Conservation (phyloP, 2,797 vertebrate species). For the Apogon talboti region DNA sequence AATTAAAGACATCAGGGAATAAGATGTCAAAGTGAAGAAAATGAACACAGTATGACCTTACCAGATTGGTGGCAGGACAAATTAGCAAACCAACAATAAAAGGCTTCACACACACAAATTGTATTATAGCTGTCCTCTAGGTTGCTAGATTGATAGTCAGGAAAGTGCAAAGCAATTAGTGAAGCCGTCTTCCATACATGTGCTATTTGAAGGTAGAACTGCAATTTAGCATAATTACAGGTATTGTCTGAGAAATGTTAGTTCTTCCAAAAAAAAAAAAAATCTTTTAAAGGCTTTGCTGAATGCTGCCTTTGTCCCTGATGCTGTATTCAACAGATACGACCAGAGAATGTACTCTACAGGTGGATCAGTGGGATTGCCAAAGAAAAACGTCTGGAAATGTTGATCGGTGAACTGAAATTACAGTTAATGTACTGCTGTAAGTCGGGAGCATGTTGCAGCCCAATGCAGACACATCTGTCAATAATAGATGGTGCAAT, state of each 20-base stretch:
- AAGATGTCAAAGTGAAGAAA: constrained; percentile 6
- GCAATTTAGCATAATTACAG: constrained; percentile 10
- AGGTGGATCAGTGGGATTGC: constrained; percentile 15
- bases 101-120: constrained; percentile 5
- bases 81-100: constrained; percentile 1
- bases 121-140: background rate
- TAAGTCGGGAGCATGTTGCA: constrained; percentile 5
- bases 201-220: constrained; percentile 20
- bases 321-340: constrained; percentile 10
- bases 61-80: background rate
- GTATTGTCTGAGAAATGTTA: constrained; percentile 5
- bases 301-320: constrained; percentile 25
- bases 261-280: background rate
- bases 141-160: constrained; percentile 2
- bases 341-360: constrained; percentile 1
- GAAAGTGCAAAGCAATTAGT: constrained; percentile 15
- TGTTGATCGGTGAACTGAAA: constrained; percentile 27
- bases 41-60: constrained; percentile 7
- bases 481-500: constrained; percentile 25
- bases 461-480: background rate
- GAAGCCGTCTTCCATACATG: constrained; percentile 1
- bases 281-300: constrained; percentile 6
- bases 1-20: constrained; percentile 42
- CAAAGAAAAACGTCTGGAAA: background rate
- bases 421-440: constrained; percentile 15